These are phyloP conservation scores for Ceratotherium simum DNA, from an alignment of 2,113 vertebrate species.

Conservation along the genomic window DNA sequence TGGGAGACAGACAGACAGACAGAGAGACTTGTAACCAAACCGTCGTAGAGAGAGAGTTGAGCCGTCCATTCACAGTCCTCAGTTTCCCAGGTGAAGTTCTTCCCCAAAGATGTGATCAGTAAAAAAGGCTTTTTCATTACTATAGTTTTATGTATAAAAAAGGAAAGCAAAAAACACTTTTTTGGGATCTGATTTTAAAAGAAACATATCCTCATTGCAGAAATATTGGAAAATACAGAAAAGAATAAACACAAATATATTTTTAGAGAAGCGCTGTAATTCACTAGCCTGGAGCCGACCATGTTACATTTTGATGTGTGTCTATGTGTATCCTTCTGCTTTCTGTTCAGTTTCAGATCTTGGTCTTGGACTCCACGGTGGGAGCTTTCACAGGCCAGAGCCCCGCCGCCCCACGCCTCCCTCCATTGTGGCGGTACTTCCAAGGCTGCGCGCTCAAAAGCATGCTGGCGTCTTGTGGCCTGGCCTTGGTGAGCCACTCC, in stretches of 20 bases:
- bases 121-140: not conserved
- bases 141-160: not conserved
- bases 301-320: fast-evolving
- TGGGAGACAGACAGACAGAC: not conserved
- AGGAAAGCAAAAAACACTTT: not conserved
- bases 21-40: not conserved
- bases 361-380: fast-evolving
- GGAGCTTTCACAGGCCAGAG: too few relatives aligned
- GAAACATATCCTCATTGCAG: not conserved
- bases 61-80: fast-evolving
- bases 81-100: too few relatives aligned
- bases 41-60: fast-evolving
- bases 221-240: not conserved
- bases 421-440: fast-evolving
- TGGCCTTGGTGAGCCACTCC: not conserved
- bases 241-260: not conserved
- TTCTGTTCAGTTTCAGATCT: fast-evolving
- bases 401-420: not conserved
- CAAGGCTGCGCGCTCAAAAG: not conserved
- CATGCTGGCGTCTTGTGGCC: fast-evolving
- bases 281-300: fast-evolving
- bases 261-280: not conserved
- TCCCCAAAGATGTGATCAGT: not conserved
- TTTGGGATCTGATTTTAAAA: not conserved
- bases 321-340: not conserved